A percentile compares a stretch with the other conserved stretches of the same genome.
phyloP scores from a whole-genome alignment of 2,888 invertebrate species.

The Apomyelois bistriatella region DNA sequence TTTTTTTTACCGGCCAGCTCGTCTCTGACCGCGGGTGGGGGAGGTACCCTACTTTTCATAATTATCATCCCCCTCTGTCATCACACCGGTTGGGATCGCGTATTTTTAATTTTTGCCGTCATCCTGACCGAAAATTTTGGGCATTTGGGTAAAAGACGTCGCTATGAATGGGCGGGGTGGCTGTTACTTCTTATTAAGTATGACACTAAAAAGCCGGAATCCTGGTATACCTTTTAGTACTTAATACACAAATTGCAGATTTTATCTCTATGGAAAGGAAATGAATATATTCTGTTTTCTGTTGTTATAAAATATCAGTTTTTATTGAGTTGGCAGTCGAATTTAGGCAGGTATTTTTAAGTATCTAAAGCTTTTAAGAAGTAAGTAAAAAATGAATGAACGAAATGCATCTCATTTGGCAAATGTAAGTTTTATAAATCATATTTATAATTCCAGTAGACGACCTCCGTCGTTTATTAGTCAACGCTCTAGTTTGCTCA shows the following conservation, averaged over 20 bases:
- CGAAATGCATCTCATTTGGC: no score
- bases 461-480: no score
- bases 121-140: constrained; percentile 33
- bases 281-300: constrained; percentile 7
- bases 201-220: constrained; percentile 43
- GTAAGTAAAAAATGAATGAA: no score
- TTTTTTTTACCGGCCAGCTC: constrained; percentile 48
- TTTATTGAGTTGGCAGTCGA: neutral
- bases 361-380: no score
- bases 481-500: no score
- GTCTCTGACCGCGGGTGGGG: constrained; percentile 47
- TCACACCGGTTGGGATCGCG: constrained; percentile 45
- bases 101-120: constrained; percentile 52
- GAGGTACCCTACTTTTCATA: constrained; percentile 48
- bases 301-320: neutral
- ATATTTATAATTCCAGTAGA: no score
- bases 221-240: constrained; percentile 26
- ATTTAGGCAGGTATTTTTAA: no score
- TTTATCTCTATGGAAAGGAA: constrained; percentile 20
- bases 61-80: constrained; percentile 58
- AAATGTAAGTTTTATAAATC: no score
- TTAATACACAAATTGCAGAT: constrained; percentile 30
- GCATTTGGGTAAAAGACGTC: constrained; percentile 34
- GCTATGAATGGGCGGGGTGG: constrained; percentile 34
- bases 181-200: constrained; percentile 58